Percentiles rank a stretch among this genome's conserved stretches.
Conservation (phyloP, 2,113 vertebrate species). For the Regulus satrapa region DNA sequence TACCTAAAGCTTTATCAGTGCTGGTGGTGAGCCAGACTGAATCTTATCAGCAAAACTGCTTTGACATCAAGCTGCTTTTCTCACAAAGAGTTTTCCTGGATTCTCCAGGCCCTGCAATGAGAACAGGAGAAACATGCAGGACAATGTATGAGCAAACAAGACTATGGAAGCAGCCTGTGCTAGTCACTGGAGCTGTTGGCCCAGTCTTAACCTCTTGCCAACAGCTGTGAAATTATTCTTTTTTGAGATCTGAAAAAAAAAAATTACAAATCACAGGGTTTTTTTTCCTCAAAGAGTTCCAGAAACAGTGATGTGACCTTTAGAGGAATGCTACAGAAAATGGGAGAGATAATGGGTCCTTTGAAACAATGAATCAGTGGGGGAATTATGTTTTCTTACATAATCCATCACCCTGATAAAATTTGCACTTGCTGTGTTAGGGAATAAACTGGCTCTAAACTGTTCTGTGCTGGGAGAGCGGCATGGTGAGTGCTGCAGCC, state of each 20-base stretch:
- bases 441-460: background rate
- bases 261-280: background rate
- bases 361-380: conserved; percentile 33
- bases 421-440: background rate
- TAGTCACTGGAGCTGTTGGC: background rate
- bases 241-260: background rate
- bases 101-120: background rate
- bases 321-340: background rate
- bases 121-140: background rate
- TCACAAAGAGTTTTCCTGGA: background rate
- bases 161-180: background rate
- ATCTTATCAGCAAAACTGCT: conserved; percentile 50
- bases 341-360: background rate
- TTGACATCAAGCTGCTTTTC: conserved; percentile 39
- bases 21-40: background rate
- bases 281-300: background rate
- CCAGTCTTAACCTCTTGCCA: conserved; percentile 6
- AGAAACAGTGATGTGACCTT: conserved; percentile 4
- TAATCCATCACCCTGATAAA: background rate
- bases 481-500: background rate
- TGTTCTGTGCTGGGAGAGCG: background rate
- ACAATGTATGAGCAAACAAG: background rate
- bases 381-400: background rate
- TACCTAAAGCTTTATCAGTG: conserved; percentile 21
- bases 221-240: conserved; percentile 12